Evolutionary conservation across 2,888 invertebrate genomes (phyloP), one percentile per base, ranked within the genome.

Genomic region (Lasioglossum morio): DNA sequence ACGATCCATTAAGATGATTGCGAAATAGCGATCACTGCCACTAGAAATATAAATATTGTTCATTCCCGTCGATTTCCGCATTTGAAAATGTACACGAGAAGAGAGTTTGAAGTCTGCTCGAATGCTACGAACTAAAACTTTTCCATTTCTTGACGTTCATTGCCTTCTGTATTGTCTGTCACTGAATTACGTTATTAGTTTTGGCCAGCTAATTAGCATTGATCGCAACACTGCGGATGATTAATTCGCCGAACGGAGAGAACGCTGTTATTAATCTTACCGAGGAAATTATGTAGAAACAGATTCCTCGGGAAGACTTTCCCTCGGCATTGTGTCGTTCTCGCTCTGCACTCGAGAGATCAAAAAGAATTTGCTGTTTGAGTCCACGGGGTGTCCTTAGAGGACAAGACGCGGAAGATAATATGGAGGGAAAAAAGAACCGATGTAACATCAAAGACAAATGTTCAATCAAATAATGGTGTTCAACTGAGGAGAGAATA

Each of bases 391-490:
- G 34, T 23, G 66, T 66, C 66, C 66, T 34, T 66, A 66, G 34
- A 23, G 66, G 23, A 34, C 16, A 23, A 19, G 27, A 30, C 30
- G 30, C 30, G 30, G 63, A 63, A 30, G 30, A 63, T 63, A 63
- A 63, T 63, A 30, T 30, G 63, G 1, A 30, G 63, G 30, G 53
- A 63, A 63, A 63, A 63, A 63, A 27, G 63, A 63, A 53, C 23
- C 34, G 34, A 34, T 34, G 60, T 63, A 57, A 40, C 70, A 48
- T 48, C n/a, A 34, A 40, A 23, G 77, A 43, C 43, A 46, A 48
- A 46, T 16, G n/a, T 48, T 34, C 66, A 66, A 66, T 66, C 66
- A 34, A 66, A 66, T 66, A 34, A 66, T 66, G 66, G 30, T 30
- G 66, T 34, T 34, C 66, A 66, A 66, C 66, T 2, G 34, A 66